phyloP scores from a whole-genome alignment of 2,113 vertebrate genomes.

The Pseudorhombus dupliciocellatus region DNA sequence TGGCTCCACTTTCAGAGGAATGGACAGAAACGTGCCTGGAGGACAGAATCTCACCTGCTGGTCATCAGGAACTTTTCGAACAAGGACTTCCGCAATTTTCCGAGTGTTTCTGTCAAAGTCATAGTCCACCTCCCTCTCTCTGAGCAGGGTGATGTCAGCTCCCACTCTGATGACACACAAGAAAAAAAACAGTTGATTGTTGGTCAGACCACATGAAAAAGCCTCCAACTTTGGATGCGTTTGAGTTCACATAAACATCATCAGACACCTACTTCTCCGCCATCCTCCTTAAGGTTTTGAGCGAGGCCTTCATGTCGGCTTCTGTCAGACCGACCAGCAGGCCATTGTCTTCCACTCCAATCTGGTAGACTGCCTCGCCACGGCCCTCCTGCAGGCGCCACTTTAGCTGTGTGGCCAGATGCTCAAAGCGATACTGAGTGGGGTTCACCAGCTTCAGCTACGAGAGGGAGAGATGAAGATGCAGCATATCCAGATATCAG shows the following conservation, averaged over 20 bases:
- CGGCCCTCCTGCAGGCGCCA: slow-evolving; percentile 97
- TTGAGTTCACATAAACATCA: no score
- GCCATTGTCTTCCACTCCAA: slow-evolving; percentile 96
- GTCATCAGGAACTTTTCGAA: slow-evolving; percentile 96
- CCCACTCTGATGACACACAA: slow-evolving; percentile 84
- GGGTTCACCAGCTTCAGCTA: slow-evolving; percentile 97
- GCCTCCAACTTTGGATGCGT: no score
- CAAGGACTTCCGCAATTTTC: slow-evolving; percentile 94
- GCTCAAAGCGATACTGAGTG: slow-evolving; percentile 94
- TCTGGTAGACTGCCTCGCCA: slow-evolving; percentile 96
- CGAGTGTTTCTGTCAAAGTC: slow-evolving; percentile 85
- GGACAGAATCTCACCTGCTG: slow-evolving; percentile 86
- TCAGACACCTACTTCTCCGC: slow-evolving; percentile 89
- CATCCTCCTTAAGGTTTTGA: slow-evolving; percentile 93
- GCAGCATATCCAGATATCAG: neutral
- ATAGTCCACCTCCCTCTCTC: slow-evolving; percentile 93
- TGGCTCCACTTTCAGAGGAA: neutral
- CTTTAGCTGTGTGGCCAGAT: slow-evolving; percentile 97
- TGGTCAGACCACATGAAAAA: no score
- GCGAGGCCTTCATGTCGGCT: slow-evolving; percentile 93
- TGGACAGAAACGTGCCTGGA: neutral
- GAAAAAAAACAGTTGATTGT: neutral
- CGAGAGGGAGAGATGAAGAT: no score
- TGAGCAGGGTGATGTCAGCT: slow-evolving; percentile 92
- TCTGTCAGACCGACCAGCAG: slow-evolving; percentile 92